Conservation (phyloP, 2,888 invertebrate species). For the Ellobium chinense region DNA sequence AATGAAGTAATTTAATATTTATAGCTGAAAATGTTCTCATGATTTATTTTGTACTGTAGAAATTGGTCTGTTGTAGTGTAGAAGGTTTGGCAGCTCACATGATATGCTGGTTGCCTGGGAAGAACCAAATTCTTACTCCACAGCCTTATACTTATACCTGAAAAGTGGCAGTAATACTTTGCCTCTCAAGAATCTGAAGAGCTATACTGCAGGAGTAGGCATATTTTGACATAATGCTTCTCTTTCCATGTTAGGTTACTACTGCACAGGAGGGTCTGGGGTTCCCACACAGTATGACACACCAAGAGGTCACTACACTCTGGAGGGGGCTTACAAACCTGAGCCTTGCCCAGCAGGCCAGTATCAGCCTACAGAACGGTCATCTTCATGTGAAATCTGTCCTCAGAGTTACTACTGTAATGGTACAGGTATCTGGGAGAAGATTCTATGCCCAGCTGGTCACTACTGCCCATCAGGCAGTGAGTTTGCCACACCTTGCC, state of each 20-base stretch:
- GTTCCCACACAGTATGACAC: constrained; percentile 72
- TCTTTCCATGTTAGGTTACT: constrained; percentile 62
- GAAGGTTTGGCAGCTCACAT: no score
- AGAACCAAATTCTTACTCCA: no score
- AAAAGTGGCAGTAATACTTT: no score
- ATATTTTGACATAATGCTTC: neutral
- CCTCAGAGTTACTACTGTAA: constrained; percentile 75
- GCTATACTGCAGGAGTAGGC: no score
- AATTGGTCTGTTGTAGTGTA: no score
- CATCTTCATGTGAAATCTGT: constrained; percentile 67
- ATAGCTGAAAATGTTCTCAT: no score
- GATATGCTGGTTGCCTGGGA: no score
- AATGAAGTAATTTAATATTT: no score
- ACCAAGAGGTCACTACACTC: constrained; percentile 71
- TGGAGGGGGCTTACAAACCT: constrained; percentile 72
- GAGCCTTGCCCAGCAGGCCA: constrained; percentile 73
- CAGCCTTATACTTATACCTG: no score
- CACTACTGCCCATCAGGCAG: constrained; percentile 73
- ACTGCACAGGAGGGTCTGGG: constrained; percentile 75
- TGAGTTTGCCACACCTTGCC: constrained; percentile 73
- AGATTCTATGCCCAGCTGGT: constrained; percentile 72
- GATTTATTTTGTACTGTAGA: no score
- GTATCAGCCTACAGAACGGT: constrained; percentile 69
- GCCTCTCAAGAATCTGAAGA: no score
- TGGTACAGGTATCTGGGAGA: constrained; percentile 65